phyloP scores from a whole-genome alignment of 2,888 invertebrate species.

The Pristionchus maxplancki region DNA sequence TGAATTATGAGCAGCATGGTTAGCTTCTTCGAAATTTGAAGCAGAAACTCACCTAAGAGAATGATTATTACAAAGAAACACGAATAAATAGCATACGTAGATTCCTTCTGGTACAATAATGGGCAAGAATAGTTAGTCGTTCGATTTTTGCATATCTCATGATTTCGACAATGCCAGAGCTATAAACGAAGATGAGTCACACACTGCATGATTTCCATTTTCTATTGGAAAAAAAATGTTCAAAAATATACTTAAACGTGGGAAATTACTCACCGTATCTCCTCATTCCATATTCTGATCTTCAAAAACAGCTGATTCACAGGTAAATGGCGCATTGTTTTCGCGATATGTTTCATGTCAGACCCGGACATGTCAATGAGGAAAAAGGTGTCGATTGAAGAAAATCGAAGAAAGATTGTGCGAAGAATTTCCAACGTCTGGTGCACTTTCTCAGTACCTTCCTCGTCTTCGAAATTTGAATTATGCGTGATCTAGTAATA shows the following conservation, averaged over 20 bases:
- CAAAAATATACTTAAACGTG: too few species aligned
- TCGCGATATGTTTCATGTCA: background rate
- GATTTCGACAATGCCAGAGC: background rate
- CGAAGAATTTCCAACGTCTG: background rate
- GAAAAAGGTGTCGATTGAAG: background rate
- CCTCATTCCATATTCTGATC: background rate
- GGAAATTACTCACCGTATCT: background rate
- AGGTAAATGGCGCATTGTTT: background rate
- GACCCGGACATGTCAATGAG: background rate
- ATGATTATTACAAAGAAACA: background rate
- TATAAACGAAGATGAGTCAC: too few species aligned
- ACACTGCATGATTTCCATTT: too few species aligned
- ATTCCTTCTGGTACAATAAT: background rate
- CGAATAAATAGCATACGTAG: background rate
- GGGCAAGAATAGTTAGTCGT: background rate
- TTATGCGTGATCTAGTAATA: background rate
- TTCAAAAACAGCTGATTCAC: background rate
- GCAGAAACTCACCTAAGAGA: too few species aligned
- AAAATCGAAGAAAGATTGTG: background rate
- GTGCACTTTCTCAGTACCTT: background rate
- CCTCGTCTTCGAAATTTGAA: background rate
- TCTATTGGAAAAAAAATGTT: too few species aligned
- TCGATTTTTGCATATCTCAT: background rate
- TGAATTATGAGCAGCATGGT: too few species aligned
- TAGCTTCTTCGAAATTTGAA: too few species aligned